Conservation (phyloP, 1,140 invertebrate species). For the Hestina assimilis region DNA sequence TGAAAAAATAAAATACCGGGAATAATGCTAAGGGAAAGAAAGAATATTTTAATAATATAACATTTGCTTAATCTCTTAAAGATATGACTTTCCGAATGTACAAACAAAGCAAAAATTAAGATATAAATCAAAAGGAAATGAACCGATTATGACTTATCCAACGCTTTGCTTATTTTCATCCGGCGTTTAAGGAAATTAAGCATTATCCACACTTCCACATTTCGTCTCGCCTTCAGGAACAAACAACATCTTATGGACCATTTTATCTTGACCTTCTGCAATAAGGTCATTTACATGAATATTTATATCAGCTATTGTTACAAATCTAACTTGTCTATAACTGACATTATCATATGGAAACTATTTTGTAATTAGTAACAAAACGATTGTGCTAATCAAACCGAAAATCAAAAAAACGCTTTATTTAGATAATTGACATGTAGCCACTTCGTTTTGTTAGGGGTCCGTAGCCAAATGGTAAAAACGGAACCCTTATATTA, state of each 20-base stretch:
- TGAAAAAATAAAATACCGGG: no score
- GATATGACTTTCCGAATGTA: background rate
- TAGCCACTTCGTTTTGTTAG: no score
- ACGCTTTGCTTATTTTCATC: constrained; percentile 11
- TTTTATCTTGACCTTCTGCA: background rate
- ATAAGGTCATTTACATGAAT: background rate
- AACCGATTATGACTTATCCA: constrained; percentile 5
- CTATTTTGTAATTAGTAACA: no score
- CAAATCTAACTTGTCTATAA: no score
- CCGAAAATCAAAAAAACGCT: no score
- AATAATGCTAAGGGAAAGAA: no score
- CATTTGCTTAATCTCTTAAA: background rate
- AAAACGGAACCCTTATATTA: no score
- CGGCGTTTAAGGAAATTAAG: constrained; percentile 15
- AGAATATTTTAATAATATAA: background rate
- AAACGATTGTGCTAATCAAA: no score
- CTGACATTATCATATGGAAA: no score
- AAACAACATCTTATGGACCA: background rate
- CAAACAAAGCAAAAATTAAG: background rate
- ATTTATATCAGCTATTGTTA: no score
- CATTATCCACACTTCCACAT: constrained; percentile 17
- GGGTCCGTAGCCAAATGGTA: no score
- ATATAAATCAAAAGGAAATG: constrained; percentile 22
- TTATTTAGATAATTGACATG: no score
- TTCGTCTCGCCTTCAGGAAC: background rate